Base-by-base conservation (phyloP, 2,797 vertebrate species). In the Takifugu ocellatus region DNA sequence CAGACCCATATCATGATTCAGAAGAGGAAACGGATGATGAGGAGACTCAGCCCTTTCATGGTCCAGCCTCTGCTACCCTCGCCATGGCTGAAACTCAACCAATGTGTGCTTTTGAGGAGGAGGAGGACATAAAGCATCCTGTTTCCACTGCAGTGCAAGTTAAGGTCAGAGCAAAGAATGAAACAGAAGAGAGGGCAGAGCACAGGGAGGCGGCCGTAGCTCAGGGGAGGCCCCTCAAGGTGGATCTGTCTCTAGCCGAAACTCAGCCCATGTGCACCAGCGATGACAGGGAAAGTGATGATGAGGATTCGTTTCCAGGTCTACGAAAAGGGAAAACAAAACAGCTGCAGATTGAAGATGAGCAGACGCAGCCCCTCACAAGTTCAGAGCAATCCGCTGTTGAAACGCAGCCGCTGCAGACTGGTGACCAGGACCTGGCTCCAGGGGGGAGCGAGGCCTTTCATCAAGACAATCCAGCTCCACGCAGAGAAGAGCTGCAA, bases 1-100 rank as follows among this genome's bases (percentile, higher is more conserved):
- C 66, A 55, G 72, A 72, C 15, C 3, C 51, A 0, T 27, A 1
- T 33, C 25, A 6, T 61, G 66, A 77, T 33, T 33, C 53, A 51
- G 79, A 80, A 5, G 68, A 70, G n/a, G 66, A 74, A 27, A 62
- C 27, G 1, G 54, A 74, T 36, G 67, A 72, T 52, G 62, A 75
- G 63, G 84, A 86, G 62, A 86, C 81, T 42, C 59, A 51, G 61
- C 39, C 51, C 29, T 65, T 66, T 16, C 36, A 55, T 9, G 8
- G 59, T 48, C 42, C 49, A 2, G 25, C 54, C 2, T 53, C 56
- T 10, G 63, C 63, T 49, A 42, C 54, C 29, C 24, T 70, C n/a
- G 31, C 59, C 51, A 33, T 44, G 59, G 75, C 79, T 54, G 78
- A 90, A 75, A 86, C 77, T 51, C 84, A 81, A 62, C 77, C 83